A percentile compares a stretch with the other conserved stretches of the same genome.
phyloP scores from a whole-genome alignment of 2,113 vertebrate genomes.

The Peromyscus polionotus region DNA sequence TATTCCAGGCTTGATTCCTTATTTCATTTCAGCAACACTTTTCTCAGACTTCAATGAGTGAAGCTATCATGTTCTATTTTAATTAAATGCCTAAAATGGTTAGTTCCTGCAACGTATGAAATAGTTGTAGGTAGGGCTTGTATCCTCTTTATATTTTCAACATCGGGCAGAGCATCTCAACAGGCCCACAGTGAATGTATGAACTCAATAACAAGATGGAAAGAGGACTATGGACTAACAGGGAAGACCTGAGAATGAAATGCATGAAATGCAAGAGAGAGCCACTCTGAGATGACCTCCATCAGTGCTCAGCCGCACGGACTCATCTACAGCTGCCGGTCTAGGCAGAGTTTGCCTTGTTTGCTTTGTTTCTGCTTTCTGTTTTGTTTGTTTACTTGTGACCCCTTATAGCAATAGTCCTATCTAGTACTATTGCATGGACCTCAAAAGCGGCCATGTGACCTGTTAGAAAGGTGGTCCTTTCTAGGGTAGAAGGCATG shows the following conservation, averaged over 20 bases:
- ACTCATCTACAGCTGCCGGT: not conserved
- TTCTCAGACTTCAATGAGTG: not conserved
- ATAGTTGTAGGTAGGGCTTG: not conserved
- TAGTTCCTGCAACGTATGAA: not conserved
- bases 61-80: not conserved
- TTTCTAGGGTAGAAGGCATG: not conserved
- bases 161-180: not conserved
- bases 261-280: not conserved
- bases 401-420: not conserved
- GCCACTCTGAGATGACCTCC: not conserved
- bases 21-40: constrained; percentile 25
- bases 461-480: not conserved
- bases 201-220: not conserved
- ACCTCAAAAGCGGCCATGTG: not conserved
- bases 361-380: not conserved
- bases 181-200: not conserved
- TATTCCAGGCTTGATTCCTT: not conserved
- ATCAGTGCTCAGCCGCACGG: not conserved
- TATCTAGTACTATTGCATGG: not conserved
- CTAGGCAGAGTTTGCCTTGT: not conserved
- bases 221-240: not conserved
- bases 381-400: not conserved
- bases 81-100: constrained; percentile 43
- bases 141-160: not conserved
- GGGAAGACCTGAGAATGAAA: not conserved